Evolutionary conservation across 2,113 vertebrate genomes (phyloP).

Genomic region (Propithecus coquereli): DNA sequence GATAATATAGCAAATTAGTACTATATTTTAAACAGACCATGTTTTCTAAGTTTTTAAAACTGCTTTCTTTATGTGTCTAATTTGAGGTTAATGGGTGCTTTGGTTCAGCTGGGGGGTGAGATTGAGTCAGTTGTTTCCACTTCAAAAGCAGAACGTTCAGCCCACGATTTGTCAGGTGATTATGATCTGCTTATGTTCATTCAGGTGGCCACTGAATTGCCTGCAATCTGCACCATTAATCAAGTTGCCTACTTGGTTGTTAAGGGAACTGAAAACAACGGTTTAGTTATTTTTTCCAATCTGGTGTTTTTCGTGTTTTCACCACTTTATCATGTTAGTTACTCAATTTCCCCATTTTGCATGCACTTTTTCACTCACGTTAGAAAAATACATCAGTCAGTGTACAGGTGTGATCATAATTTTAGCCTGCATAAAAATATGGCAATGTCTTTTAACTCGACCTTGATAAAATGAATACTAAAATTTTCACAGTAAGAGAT

Average conservation of each 20-base stretch:
- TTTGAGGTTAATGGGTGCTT: neutral
- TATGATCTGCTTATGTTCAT: neutral
- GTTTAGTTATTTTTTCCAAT: slow-evolving; percentile 30
- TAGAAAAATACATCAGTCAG: neutral
- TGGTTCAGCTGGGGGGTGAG: neutral
- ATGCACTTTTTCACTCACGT: neutral
- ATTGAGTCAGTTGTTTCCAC: neutral
- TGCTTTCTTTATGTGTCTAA: neutral
- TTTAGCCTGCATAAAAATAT: neutral
- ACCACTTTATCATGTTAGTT: neutral
- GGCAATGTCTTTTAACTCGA: neutral
- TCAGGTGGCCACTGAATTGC: neutral
- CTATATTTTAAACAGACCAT: neutral
- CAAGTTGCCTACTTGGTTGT: neutral
- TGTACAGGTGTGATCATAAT: neutral
- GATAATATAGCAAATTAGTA: neutral
- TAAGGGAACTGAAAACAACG: neutral
- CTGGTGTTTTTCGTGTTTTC: neutral
- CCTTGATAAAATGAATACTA: neutral
- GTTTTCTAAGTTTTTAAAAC: neutral
- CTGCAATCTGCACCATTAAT: slow-evolving; percentile 1
- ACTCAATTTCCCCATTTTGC: slow-evolving; percentile 29
- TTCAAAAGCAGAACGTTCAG: neutral
- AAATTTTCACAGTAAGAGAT: neutral
- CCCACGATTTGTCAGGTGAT: neutral